Base-by-base conservation (phyloP, 2,888 invertebrate genomes). In the Molorchus minor region DNA sequence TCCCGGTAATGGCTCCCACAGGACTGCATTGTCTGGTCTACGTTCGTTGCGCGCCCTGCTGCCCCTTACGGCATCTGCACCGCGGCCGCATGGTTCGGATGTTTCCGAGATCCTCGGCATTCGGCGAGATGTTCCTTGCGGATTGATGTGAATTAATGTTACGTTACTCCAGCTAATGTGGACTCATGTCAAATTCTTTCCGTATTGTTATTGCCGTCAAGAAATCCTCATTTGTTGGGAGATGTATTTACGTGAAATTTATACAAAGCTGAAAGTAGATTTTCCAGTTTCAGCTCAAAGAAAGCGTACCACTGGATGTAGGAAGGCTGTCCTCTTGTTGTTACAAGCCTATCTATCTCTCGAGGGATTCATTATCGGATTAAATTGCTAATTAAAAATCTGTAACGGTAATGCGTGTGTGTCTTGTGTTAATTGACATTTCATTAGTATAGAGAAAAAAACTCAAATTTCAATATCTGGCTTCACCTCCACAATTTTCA, bases 1-100 rank as follows among this genome's bases (percentile, higher is more conserved):
- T 62, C 65, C 70, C 66, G 68, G 62, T 70, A 74, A 75, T 75
- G 69, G 72, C 70, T 75, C 74, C 75, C 75, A 71, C 70, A 71
- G 75, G 74, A 76, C 70, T 65, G 73, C 70, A 71, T 68, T 70
- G 70, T 69, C 64, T 69, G 56, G 46, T 57, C 36, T 38, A 47
- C 15, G 30, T 35, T 51, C 16, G 49, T 46, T 52, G 58, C 58
- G 21, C 13, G 36, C 44, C 36, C 44, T 20, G 21, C 30, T 47
- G 53, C 25, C 38, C 44, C 49, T 35, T 19, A 54, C 49, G 45
- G 41, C 56, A 46, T 55, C 58, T 55, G 40, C 58, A 55, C 47
- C 29, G n/a, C n/a, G 52, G 30, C 49, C 30, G 56, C 47, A 62
- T 64, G 51, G 54, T 60, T 59, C 21, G 54, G 41, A 64, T 64